Conservation (phyloP, 2,888 invertebrate genomes). For the Elegia similella region DNA sequence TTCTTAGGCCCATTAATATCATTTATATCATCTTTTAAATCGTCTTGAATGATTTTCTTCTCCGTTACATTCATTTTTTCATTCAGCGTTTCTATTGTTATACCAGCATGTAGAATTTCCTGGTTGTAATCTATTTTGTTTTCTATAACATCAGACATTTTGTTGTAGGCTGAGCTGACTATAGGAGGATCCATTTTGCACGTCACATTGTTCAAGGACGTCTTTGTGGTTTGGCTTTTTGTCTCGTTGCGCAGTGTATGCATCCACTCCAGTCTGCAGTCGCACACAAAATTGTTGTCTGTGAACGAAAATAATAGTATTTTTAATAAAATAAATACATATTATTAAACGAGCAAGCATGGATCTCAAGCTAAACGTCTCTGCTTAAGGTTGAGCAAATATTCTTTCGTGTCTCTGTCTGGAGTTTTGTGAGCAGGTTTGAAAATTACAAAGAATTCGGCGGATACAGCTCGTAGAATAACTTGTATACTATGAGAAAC, state of each 20-base stretch:
- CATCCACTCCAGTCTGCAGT: slow-evolving; percentile 92
- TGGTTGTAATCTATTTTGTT: slow-evolving; percentile 60
- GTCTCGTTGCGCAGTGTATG: slow-evolving; percentile 88
- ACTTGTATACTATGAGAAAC: too few species aligned
- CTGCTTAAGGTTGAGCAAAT: too few species aligned
- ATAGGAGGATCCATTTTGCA: slow-evolving; percentile 84
- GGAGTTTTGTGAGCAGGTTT: too few species aligned
- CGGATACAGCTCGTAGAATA: too few species aligned
- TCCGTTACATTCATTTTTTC: slow-evolving; percentile 60
- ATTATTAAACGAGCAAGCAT: too few species aligned
- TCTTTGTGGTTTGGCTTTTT: slow-evolving; percentile 85
- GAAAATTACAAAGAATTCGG: too few species aligned
- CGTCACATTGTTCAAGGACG: slow-evolving; percentile 86
- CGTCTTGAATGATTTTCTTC: slow-evolving; percentile 42
- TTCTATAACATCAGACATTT: slow-evolving; percentile 57
- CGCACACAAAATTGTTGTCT: slow-evolving; percentile 92
- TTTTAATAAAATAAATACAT: slow-evolving; percentile 18
- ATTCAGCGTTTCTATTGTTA: slow-evolving; percentile 59
- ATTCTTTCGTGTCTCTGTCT: too few species aligned
- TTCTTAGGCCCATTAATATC: slow-evolving; percentile 47
- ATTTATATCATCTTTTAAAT: slow-evolving; percentile 41
- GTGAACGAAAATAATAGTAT: slow-evolving; percentile 54
- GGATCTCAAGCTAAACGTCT: too few species aligned
- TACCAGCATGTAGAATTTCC: slow-evolving; percentile 59
- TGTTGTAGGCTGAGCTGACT: slow-evolving; percentile 72